These are phyloP conservation scores for Stigmatopora argus DNA, from an alignment of 2,113 vertebrate genomes.

Conservation along the genomic window DNA sequence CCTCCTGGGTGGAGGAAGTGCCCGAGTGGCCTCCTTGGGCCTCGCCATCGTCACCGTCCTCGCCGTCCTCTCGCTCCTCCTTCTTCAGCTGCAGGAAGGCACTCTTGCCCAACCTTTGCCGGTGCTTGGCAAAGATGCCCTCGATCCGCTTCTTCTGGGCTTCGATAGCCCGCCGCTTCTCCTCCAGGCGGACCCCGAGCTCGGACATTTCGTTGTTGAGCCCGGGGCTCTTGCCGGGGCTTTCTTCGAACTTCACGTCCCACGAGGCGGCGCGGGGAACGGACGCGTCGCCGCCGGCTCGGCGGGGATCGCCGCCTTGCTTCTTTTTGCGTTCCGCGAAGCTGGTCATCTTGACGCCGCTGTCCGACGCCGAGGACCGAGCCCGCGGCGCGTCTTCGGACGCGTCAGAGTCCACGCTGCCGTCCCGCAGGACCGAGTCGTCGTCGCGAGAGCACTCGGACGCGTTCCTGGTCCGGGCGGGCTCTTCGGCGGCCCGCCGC, in stretches of 20 bases:
- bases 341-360: slow-evolving; percentile 85
- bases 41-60: slow-evolving; percentile 28
- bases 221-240: slow-evolving; percentile 73
- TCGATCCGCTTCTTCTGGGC: slow-evolving; percentile 92
- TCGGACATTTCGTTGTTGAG: slow-evolving; percentile 82
- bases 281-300: slow-evolving; percentile 33
- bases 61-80: slow-evolving; percentile 49
- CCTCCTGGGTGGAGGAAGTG: slow-evolving; percentile 56
- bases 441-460: slow-evolving; percentile 75
- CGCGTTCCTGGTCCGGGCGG: slow-evolving; percentile 55
- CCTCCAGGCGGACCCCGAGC: slow-evolving; percentile 80
- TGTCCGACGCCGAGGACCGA: slow-evolving; percentile 60
- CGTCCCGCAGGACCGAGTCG: slow-evolving; percentile 76
- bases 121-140: slow-evolving; percentile 88
- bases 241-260: slow-evolving; percentile 71
- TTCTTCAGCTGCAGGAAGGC: slow-evolving; percentile 84
- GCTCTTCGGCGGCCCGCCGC: slow-evolving; percentile 51
- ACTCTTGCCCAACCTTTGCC: slow-evolving; percentile 82
- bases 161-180: slow-evolving; percentile 87
- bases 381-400: slow-evolving; percentile 74
- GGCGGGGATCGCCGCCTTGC: slow-evolving; percentile 59
- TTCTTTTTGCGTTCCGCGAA: slow-evolving; percentile 89
- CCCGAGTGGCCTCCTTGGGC: slow-evolving; percentile 41
- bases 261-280: slow-evolving; percentile 54
- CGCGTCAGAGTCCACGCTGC: slow-evolving; percentile 78